These are phyloP conservation scores for Perccottus glenii DNA, from an alignment of 2,113 vertebrate species.

Conservation along the genomic window DNA sequence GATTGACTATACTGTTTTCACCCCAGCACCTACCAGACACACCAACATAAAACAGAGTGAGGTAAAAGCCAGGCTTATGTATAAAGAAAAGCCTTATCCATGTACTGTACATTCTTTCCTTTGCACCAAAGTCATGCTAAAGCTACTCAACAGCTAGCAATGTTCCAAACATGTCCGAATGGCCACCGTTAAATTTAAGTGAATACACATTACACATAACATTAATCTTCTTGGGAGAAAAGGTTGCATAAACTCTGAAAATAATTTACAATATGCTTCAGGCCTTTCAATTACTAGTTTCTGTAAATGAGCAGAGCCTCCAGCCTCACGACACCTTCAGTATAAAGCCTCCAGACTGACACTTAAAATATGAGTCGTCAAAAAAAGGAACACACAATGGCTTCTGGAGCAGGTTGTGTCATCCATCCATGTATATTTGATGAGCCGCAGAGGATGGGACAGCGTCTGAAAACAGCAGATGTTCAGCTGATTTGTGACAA, in stretches of 20 bases:
- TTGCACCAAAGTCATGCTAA: no score
- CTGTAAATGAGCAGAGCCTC: constrained; percentile 20
- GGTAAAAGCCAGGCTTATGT: no score
- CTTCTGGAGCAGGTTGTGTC: constrained; percentile 27
- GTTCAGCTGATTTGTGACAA: constrained; percentile 28
- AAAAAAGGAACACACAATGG: not conserved
- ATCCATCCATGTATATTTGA: constrained; percentile 36
- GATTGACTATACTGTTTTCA: no score
- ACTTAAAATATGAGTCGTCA: constrained; percentile 24
- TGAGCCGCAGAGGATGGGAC: constrained; percentile 30
- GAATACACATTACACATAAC: no score
- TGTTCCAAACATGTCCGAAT: no score
- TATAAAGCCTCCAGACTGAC: constrained; percentile 25
- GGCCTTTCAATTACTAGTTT: constrained; percentile 27
- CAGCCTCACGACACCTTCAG: constrained; percentile 20
- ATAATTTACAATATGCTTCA: no score
- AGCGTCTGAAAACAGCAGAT: constrained; percentile 21
- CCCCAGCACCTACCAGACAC: no score
- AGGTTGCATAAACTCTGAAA: not conserved
- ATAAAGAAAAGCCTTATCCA: no score
- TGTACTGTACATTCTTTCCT: no score
- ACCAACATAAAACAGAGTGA: no score
- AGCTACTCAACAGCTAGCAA: no score
- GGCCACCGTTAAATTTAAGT: no score
- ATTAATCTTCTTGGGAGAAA: not conserved